Base-by-base conservation (phyloP, 2,113 vertebrate genomes). In the Thamnaconus septentrionalis region DNA sequence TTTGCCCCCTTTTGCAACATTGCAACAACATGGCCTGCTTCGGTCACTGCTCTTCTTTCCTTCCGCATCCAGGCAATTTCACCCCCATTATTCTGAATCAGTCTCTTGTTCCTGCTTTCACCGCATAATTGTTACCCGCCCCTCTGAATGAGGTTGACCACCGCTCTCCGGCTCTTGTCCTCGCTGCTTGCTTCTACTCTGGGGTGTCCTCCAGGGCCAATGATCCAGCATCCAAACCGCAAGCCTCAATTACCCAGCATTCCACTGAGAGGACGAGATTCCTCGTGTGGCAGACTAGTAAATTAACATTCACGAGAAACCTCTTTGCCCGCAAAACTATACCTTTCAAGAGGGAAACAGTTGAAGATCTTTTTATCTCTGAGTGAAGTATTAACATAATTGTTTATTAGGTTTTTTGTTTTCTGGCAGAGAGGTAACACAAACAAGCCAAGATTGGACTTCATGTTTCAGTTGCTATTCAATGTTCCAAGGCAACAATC, bases 231-330 rank as follows among this genome's bases (percentile, higher is more conserved):
- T 70, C 79, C 75, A 86, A 79, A 81, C 85, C 82, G 50, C 83
- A 79, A 68, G 69, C 83, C 70, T 60, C 76, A 79, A 62, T 83
- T 83, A 73, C 82, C 76, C 81, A 82, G 79, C 64, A 85, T 85
- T 85, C 78, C 52, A 78, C 39, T 39, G 59, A 54, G 69, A 73
- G 47, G 64, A 77, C 11, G 41, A 74, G 71, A 63, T 62, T 61
- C 76, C 63, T 84, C 47, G 12, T 65, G 66, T 51, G 61, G 69
- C 62, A 61, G 48, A 72, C 57, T 66, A 60, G 74, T 57, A 85
- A 75, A 78, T 78, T 71, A 83, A 81, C 70, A 66, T 73, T 71
- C 57, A 78, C 5, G 68, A 74, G 65, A 75, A 81, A 79, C 67
- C 69, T 81, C 69, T 57, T 3, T 10, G 71, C 31, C 61, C 72